Percentiles rank a stretch among this genome's conserved stretches.
These are phyloP conservation scores for Drosophila azteca DNA, from an alignment of 1,140 invertebrate genomes.

Conservation along the genomic window DNA sequence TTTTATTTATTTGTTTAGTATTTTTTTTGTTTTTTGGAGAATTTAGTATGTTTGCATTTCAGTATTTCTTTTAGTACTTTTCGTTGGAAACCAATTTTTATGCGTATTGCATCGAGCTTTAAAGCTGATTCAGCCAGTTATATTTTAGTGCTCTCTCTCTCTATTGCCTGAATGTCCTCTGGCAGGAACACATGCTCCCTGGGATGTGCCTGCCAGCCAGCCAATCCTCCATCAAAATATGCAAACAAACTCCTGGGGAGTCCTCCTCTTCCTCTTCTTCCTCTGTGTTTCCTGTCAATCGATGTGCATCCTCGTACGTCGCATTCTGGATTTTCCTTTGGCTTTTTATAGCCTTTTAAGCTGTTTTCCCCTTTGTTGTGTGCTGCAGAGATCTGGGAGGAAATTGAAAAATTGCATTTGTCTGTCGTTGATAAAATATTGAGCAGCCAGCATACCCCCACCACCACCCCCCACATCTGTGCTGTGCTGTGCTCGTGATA, in stretches of 20 bases:
- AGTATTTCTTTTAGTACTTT: conserved; percentile 2
- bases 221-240: conserved; percentile 37
- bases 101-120: background rate
- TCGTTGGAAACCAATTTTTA: no score
- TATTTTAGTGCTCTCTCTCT: conserved; percentile 27
- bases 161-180: conserved; percentile 17
- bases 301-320: conserved; percentile 36
- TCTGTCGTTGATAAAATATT: conserved; percentile 71
- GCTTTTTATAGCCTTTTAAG: conserved; percentile 70
- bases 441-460: conserved; percentile 30
- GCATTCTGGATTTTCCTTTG: conserved; percentile 37
- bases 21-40: background rate
- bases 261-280: no score
- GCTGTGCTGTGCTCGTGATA: conserved; percentile 47
- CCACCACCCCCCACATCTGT: conserved; percentile 1
- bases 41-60: background rate
- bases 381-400: conserved; percentile 20
- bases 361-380: conserved; percentile 57
- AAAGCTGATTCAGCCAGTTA: conserved; percentile 42
- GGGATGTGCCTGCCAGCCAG: background rate
- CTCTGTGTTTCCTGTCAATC: conserved; percentile 33
- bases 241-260: conserved; percentile 50
- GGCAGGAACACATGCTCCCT: conserved; percentile 43
- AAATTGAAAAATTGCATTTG: conserved; percentile 78
- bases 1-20: background rate